Evolutionary conservation across 2,888 invertebrate species (phyloP).

Genomic region (Dynastes grantii): DNA sequence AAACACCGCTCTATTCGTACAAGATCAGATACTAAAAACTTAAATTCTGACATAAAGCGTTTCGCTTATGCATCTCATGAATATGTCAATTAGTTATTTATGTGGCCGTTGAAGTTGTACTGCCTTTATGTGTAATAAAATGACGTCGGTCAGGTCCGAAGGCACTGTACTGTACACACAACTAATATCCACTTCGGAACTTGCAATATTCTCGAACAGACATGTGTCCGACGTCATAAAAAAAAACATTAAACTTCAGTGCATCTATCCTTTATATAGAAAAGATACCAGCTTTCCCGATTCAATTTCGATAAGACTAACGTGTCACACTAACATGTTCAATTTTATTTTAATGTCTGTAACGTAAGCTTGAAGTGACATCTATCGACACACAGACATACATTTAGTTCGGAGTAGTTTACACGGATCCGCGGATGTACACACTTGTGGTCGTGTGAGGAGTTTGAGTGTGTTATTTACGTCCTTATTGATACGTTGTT

Average conservation of each 20-base stretch:
- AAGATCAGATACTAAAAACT: too few relatives aligned
- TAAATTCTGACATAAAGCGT: too few relatives aligned
- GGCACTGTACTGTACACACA: not conserved
- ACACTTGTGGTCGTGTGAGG: not conserved
- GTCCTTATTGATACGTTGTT: not conserved
- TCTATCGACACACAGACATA: not conserved
- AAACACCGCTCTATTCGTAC: too few relatives aligned
- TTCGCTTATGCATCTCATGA: too few relatives aligned
- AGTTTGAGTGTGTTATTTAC: not conserved
- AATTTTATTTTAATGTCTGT: not conserved
- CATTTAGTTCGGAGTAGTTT: slow-evolving; percentile 3
- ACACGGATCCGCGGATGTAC: not conserved
- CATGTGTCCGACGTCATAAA: slow-evolving; percentile 4
- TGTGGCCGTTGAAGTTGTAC: not conserved
- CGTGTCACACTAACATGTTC: too few relatives aligned
- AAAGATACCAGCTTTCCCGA: not conserved
- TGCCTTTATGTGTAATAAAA: not conserved
- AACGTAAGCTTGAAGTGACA: not conserved
- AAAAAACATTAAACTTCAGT: not conserved
- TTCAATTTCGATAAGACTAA: slow-evolving; percentile 26
- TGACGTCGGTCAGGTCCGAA: not conserved
- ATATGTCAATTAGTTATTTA: too few relatives aligned
- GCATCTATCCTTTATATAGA: slow-evolving; percentile 17
- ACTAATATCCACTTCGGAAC: not conserved
- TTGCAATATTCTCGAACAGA: not conserved